Evolutionary conservation across 2,113 vertebrate genomes (phyloP), one percentile per base, ranked within the genome.

Genomic region (Melanotaenia duboulayi): DNA sequence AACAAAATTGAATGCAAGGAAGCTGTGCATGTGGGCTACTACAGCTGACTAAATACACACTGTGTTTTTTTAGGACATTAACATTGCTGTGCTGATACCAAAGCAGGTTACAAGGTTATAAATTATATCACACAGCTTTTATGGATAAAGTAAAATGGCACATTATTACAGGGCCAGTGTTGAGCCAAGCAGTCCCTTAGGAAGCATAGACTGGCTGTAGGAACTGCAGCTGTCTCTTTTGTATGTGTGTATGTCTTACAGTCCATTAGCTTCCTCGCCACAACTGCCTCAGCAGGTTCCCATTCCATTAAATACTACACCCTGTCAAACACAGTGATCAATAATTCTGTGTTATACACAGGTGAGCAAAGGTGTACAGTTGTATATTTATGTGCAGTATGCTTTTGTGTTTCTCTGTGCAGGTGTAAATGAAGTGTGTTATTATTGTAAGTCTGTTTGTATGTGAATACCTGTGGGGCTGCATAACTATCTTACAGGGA

Each of bases 81-180:
- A 50, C 66, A 61, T 61, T 40, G n/a, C 61, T 42, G 52, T 24
- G 12, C 58, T 61, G 64, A 70, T 52, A 67, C 60, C 59, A 39
- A 55, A 39, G 54, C 70, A 68, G 54, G 68, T 70, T 62, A 35
- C 50, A 65, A 77, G 60, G 79, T 75, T 69, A 77, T 85, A 78
- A 81, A 87, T 86, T 69, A 84, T 64, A 66, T 59, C 23, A 42
- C 65, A 78, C 65, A 58, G 81, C 64, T 83, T 87, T 83, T 79
- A 87, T 81, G 79, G 77, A 71, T 87, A 73, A 80, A 80, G 67
- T 80, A 66, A 90, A 89, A 88, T 86, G 74, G 76, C 62, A 85
- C 83, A 87, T 92, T 76, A 90, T 90, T 62, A 87, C 74, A 25
- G 46, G 84, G 68, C 71, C 60, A 57, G 59, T 19, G 11, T 54